Evolutionary conservation across 2,888 invertebrate species (phyloP), one percentile per base, ranked within the genome.

Genomic region (Eupithecia centaureata): DNA sequence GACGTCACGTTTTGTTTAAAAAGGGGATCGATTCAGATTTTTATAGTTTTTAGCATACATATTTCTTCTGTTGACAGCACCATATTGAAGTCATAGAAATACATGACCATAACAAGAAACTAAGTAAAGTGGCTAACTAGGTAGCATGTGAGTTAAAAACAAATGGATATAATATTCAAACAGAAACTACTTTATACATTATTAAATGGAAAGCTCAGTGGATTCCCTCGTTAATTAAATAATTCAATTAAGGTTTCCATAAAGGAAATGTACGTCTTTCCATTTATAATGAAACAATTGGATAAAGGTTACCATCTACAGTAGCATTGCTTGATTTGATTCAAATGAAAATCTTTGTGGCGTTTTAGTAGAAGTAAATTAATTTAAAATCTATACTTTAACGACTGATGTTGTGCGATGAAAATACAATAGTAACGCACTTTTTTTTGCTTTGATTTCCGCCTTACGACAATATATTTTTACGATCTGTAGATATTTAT

Each of bases 211-310:
- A 58, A 33, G 22, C 33, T 25, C 12, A 32, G 25, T 58, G 33
- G 22, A 33, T 58, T 52, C 52, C 12, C 52, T 52, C 52, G 27
- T 52, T 52, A 52, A 52, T 52, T 52, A 52, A 13, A 52, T 52
- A 27, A 32, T 18, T 30, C 56, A 57, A 57, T 57, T 52, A 52
- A 52, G 25, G 27, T 52, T 52, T 27, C 52, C 27, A 15, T 27
- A 27, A 52, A 27, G 52, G 52, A 52, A 52, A 52, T 52, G 52
- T 15, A 52, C 52, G 25, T 52, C 52, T 52, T 51, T 8, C 27
- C 52, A 25, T 25, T 52, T 52, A 52, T 52, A 52, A 52, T 52
- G 52, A 52, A 27, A 52, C 52, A 52, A 52, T 52, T 15, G 52
- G 15, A 13, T 52, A 27, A 52, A 52, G 52, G 27, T 25, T 52